These are phyloP conservation scores for Argyra leucocephala DNA, from an alignment of 2,888 invertebrate species.

Conservation along the genomic window DNA sequence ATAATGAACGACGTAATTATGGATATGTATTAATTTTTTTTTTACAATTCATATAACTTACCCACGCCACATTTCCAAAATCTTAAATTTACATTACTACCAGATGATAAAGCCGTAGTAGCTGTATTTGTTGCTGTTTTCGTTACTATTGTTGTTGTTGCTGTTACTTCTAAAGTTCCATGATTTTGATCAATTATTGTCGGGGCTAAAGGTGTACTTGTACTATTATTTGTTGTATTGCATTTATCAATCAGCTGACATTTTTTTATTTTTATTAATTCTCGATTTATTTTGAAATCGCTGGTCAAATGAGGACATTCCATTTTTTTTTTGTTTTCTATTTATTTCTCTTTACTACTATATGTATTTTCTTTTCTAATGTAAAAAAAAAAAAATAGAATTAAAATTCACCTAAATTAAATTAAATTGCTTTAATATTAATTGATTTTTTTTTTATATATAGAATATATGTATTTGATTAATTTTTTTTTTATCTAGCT, in stretches of 20 bases:
- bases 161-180: conserved; percentile 14
- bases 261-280: conserved; percentile 45
- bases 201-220: conserved; percentile 33
- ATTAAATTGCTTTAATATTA: too few species aligned
- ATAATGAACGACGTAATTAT: too few species aligned
- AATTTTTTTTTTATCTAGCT: too few species aligned
- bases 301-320: conserved; percentile 61
- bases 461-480: too few species aligned
- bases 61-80: conserved; percentile 14
- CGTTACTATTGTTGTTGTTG: conserved; percentile 25
- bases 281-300: conserved; percentile 52
- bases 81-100: too few species aligned
- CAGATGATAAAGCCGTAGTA: conserved; percentile 12
- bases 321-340: conserved; percentile 43
- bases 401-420: too few species aligned
- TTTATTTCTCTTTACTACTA: background rate
- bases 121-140: conserved; percentile 26
- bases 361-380: background rate
- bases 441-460: too few species aligned
- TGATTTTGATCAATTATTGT: background rate
- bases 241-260: conserved; percentile 50
- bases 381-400: too few species aligned
- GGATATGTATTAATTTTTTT: too few species aligned
- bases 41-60: background rate
- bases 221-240: conserved; percentile 33